phyloP scores from a whole-genome alignment of 2,113 vertebrate genomes.

The Ciconia maguari region DNA sequence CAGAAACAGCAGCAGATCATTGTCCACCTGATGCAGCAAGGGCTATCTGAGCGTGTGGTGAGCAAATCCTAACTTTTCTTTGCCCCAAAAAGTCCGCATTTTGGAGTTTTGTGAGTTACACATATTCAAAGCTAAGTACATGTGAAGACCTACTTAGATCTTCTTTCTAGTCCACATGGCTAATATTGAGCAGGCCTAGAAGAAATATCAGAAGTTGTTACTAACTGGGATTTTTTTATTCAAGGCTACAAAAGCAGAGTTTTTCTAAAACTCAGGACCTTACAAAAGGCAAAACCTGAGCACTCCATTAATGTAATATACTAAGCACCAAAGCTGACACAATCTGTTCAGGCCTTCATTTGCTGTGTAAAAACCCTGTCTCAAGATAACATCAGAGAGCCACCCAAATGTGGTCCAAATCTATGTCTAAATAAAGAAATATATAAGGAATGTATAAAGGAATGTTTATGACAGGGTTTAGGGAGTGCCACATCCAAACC shows the following conservation, averaged over 20 bases:
- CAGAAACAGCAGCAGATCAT: background rate
- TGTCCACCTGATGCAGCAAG: background rate
- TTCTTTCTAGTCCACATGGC: background rate
- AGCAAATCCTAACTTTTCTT: background rate
- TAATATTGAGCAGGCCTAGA: background rate
- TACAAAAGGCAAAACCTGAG: background rate
- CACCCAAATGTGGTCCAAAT: background rate
- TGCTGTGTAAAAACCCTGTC: background rate
- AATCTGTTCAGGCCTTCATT: background rate
- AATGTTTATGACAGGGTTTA: background rate
- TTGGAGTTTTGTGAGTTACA: background rate
- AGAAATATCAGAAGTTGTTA: background rate
- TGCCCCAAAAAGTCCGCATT: accelerated
- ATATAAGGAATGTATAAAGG: background rate
- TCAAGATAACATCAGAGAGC: background rate
- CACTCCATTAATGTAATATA: background rate
- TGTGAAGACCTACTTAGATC: background rate
- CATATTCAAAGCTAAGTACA: background rate
- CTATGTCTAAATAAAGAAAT: background rate
- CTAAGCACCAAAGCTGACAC: background rate
- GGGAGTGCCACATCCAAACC: background rate
- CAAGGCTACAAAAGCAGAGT: background rate
- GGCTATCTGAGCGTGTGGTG: background rate
- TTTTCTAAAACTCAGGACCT: background rate
- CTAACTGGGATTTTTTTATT: background rate